These are phyloP conservation scores for Zoanthus sansibaricus DNA, from an alignment of 92 coral and sea anemone genomes.

Conservation along the genomic window DNA sequence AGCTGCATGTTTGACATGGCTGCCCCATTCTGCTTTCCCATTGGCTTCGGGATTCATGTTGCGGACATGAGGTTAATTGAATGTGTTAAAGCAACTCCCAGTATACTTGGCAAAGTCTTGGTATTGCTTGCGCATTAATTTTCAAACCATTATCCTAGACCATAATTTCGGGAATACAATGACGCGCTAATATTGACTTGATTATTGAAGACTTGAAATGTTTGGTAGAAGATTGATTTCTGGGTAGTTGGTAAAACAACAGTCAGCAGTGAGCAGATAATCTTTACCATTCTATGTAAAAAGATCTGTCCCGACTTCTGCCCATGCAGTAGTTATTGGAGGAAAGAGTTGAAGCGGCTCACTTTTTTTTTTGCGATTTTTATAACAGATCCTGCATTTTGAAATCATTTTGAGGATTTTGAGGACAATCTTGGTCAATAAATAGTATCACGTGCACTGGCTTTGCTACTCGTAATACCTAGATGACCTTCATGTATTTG, in stretches of 20 bases:
- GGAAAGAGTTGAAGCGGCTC: constrained; percentile 34
- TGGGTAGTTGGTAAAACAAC: constrained; percentile 38
- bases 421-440: constrained; percentile 53
- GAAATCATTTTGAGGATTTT: constrained; percentile 47
- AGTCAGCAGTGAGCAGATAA: constrained; percentile 29
- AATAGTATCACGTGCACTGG: constrained; percentile 38
- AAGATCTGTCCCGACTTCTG: constrained; percentile 49
- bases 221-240: constrained; percentile 50
- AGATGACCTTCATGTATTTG: constrained; percentile 59
- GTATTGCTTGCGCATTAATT: background rate
- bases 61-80: background rate
- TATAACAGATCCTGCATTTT: constrained; percentile 42
- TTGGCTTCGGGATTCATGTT: constrained; percentile 38
- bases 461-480: constrained; percentile 37
- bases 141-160: constrained; percentile 11
- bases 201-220: constrained; percentile 26
- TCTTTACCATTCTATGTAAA: constrained; percentile 49
- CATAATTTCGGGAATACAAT: constrained; percentile 13
- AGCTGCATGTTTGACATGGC: constrained; percentile 12
- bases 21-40: constrained; percentile 49
- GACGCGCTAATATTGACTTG: constrained; percentile 51
- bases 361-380: constrained; percentile 20
- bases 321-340: constrained; percentile 46
- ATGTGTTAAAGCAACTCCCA: constrained; percentile 35
- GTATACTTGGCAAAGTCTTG: background rate